Conservation (phyloP, 1,140 invertebrate genomes). For the Paraescarpia echinospica region DNA sequence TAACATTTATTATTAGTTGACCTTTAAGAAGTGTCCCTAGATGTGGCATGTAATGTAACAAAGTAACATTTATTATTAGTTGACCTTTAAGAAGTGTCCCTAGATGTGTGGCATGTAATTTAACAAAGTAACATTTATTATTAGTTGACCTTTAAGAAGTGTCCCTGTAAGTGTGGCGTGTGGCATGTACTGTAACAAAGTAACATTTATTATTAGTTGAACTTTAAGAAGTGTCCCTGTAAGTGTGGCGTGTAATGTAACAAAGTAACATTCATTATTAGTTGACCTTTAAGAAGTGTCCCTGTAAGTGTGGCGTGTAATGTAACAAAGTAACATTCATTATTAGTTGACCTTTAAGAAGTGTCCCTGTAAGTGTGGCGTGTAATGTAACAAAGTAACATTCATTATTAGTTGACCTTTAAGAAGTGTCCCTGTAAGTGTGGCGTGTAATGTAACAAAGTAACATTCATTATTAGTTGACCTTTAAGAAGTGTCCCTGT, state of each 20-base stretch:
- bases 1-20: too few species aligned
- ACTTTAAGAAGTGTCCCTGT: not conserved
- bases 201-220: too few species aligned
- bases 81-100: not conserved
- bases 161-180: not conserved
- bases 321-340: not conserved
- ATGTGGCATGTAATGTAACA: not conserved
- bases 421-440: not conserved
- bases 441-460: not conserved
- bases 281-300: not conserved
- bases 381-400: not conserved
- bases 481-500: not conserved
- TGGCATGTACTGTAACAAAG: constrained; percentile 3
- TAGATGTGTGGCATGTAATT: not conserved
- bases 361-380: not conserved
- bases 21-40: not conserved
- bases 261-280: too few species aligned
- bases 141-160: not conserved
- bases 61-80: too few species aligned
- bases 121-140: not conserved
- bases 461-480: too few species aligned
- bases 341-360: not conserved
- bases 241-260: not conserved
- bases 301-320: not conserved
- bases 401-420: too few species aligned